Conservation (phyloP, 2,797 vertebrate species). For the Vipera ursinii region DNA sequence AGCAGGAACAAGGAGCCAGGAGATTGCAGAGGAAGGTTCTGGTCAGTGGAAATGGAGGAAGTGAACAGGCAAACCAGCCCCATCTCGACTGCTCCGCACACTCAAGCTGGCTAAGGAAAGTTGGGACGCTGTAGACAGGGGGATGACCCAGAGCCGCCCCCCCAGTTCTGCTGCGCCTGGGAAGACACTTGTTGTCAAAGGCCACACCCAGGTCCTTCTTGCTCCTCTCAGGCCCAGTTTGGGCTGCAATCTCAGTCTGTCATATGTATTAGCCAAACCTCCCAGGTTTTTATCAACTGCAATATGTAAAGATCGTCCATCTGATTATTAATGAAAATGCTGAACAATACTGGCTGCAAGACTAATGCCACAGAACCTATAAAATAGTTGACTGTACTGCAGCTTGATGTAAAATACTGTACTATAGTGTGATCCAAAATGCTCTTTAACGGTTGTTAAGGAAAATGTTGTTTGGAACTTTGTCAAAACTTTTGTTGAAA, state of each 20-base stretch:
- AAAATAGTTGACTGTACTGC: neutral
- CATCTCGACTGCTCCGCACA: no score
- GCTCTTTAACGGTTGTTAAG: neutral
- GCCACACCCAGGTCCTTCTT: neutral
- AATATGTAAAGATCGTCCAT: neutral
- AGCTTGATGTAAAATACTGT: neutral
- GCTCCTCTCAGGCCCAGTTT: neutral
- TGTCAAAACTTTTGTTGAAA: neutral
- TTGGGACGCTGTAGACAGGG: no score
- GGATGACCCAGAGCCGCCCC: no score
- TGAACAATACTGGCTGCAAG: neutral
- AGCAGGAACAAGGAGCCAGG: no score
- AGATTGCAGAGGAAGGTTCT: no score
- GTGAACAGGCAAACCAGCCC: no score
- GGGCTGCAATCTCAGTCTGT: neutral
- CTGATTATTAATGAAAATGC: neutral
- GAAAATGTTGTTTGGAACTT: neutral
- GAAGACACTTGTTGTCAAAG: neutral
- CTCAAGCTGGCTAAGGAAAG: no score
- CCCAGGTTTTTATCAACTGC: neutral
- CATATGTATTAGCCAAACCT: neutral
- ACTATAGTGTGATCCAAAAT: neutral
- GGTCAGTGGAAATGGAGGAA: no score
- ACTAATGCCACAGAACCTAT: neutral
- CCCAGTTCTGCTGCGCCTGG: no score